A percentile compares a stretch with the other conserved stretches of the same genome.
phyloP scores from a whole-genome alignment of 2,113 vertebrate species.

The Cyphomyrus discorhynchus region DNA sequence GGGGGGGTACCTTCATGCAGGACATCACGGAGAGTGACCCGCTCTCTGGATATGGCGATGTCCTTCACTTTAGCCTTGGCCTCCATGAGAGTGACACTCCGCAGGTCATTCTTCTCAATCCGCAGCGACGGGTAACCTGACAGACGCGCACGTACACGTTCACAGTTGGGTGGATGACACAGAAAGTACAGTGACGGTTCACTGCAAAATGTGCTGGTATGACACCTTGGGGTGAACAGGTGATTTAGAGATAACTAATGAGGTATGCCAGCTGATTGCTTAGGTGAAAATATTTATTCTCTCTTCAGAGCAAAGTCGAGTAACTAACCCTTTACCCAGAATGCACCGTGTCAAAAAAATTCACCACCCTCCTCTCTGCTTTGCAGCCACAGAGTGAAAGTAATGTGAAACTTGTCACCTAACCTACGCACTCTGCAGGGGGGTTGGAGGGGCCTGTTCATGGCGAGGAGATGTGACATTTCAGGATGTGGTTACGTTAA shows the following conservation, averaged over 20 bases:
- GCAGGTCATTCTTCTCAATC: slow-evolving; percentile 97
- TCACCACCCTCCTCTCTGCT: background rate
- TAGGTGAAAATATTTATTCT: background rate
- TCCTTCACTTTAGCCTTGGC: slow-evolving; percentile 97
- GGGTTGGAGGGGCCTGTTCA: background rate
- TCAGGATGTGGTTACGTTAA: background rate
- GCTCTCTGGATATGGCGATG: slow-evolving; percentile 90
- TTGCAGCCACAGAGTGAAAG: background rate
- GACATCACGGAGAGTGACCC: slow-evolving; percentile 88
- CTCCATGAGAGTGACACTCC: slow-evolving; percentile 88
- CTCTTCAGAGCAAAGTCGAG: background rate
- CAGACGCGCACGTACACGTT: slow-evolving; percentile 40
- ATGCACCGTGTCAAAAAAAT: background rate
- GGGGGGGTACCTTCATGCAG: slow-evolving; percentile 83
- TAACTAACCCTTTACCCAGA: background rate
- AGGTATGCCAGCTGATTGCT: background rate
- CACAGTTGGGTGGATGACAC: background rate
- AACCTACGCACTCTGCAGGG: background rate
- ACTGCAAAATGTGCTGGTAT: background rate
- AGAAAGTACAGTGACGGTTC: background rate
- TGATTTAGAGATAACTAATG: background rate
- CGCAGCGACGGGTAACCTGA: slow-evolving; percentile 90
- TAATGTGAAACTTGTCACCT: background rate
- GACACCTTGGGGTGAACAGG: background rate
- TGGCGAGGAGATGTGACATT: background rate